Evolutionary conservation across 2,888 invertebrate genomes (phyloP), one percentile per base, ranked within the genome.

Genomic region (Pammene aurita): DNA sequence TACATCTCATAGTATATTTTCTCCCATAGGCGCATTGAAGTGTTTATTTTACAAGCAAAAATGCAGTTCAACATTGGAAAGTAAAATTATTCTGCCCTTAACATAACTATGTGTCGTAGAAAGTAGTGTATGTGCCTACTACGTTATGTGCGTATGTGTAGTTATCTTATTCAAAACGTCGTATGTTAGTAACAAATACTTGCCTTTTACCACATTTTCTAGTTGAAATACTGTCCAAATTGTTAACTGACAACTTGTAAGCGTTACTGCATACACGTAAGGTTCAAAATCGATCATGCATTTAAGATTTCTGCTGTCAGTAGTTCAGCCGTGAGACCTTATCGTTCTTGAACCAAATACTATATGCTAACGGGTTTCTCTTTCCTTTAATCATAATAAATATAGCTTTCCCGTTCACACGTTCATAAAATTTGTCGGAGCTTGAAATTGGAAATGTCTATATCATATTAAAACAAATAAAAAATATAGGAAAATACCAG

Each of bases 371-470:
- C 58, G 6, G 48, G 41, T 69, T 65, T 65, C 69, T 54, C 64
- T 69, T 65, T 65, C 41, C 54, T 46, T 52, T 60, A 69, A 65
- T 65, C 54, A 65, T 65, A 69, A 69, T 69, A 69, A 69, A 69
- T 48, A 65, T 54, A 7, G 46, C 54, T 60, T 54, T 69, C 67
- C 50, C 55, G 61, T 61, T 67, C 48, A 48, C 48, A 61, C 61
- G 14, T 14, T 55, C 61, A 48, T 67, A 55, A 55, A 35, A 48
- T 61, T 54, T 54, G 38, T 18, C 7, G 18, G n/a, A 26, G 2
- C 10, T 35, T 26, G 46, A n/a, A 26, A 61, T 16, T 13, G 16
- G 18, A 35, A 54, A 50, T 60, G 38, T 38, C 38, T 65, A 48
- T 58, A 34, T 34, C 13, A n/a, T 34, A 34, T 54, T 34, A n/a